Percentiles rank a stretch among this genome's conserved stretches.
phyloP scores from a whole-genome alignment of 53 echinoderm and acorn worm species.

The Luidia sarsii region DNA sequence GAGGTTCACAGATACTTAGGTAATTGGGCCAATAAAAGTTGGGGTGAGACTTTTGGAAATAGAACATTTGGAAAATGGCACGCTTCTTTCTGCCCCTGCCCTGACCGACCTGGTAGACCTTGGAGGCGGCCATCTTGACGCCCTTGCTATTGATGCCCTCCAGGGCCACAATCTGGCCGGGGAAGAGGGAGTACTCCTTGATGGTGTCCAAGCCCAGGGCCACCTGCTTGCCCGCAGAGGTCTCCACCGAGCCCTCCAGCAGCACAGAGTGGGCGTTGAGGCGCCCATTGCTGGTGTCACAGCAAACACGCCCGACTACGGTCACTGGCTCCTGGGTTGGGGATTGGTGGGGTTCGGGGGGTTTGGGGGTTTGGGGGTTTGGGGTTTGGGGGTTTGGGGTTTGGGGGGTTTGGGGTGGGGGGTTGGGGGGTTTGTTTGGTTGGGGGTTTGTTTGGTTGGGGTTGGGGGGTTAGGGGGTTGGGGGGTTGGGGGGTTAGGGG shows the following conservation, averaged over 20 bases:
- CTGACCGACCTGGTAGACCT: constrained; percentile 75
- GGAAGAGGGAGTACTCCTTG: constrained; percentile 85
- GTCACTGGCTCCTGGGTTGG: constrained; percentile 72
- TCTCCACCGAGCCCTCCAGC: constrained; percentile 86
- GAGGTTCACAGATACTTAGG: too few relatives aligned
- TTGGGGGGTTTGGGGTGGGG: too few relatives aligned
- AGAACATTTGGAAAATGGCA: not conserved
- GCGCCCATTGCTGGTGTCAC: constrained; percentile 82
- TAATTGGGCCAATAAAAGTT: too few relatives aligned
- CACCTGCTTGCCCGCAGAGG: constrained; percentile 81
- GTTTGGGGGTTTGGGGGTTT: too few relatives aligned
- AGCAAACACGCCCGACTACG: constrained; percentile 84
- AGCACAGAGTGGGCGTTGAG: constrained; percentile 88
- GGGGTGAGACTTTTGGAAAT: not conserved
- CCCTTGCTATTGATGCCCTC: constrained; percentile 90
- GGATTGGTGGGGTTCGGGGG: constrained; percentile 90
- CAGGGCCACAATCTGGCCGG: constrained; percentile 83
- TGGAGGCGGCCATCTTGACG: constrained; percentile 78
- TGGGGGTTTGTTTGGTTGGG: too few relatives aligned
- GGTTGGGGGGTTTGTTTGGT: too few relatives aligned
- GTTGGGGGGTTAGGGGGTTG: too few relatives aligned
- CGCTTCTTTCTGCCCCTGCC: too few relatives aligned
- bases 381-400: too few relatives aligned
- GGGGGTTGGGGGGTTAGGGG: too few relatives aligned
- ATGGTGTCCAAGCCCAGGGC: constrained; percentile 63